Evolutionary conservation across 23 tunicate genomes (phyloP), one percentile per base, ranked within the genome.

Genomic region (Styela clava): DNA sequence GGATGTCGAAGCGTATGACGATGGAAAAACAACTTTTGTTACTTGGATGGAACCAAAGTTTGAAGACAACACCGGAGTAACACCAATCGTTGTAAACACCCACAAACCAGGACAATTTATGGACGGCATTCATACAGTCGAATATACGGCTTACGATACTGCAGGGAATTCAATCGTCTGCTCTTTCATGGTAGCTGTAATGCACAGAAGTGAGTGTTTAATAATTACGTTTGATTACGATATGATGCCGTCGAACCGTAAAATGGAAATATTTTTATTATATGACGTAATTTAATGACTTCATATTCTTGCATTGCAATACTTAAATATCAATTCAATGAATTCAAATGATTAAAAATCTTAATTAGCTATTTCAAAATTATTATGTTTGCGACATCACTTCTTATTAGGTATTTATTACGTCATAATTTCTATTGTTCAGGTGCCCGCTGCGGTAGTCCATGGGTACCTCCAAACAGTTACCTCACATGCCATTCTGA

Each of bases 21-120:
- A 87, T 24, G 85, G 83, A 21, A 52, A 51, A n/a, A 79, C 81
- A 52, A 86, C 91, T 18, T 83, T 52, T 34, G 91, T 87, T 52
- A 74, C 35, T 27, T 91, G 97, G 97, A 62, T 73, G 36, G 51
- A 62, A 2, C 91, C 91, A 24, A 64, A 72, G 52, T 91, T 91
- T 52, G 85, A 33, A n/a, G 97, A 91, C 82, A 91, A 91, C 79
- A 74, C 87, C 36, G 88, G 83, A 20, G 2, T 26, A 18, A 24
- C 32, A 2, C 82, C 64, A 2, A 65, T 33, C 18, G 78, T 91
- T 3, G 44, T 61, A 27, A 24, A 52, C 18, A 86, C 52, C 22
- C 44, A 78, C n/a, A 69, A 62, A 0, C 97, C 91, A 27, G 97
- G 97, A 3, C 27, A 26, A 31, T 83, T 91, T 73, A 27, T 68